Conservation (phyloP, 2,797 vertebrate genomes). For the Gymnodraco acuticeps region DNA sequence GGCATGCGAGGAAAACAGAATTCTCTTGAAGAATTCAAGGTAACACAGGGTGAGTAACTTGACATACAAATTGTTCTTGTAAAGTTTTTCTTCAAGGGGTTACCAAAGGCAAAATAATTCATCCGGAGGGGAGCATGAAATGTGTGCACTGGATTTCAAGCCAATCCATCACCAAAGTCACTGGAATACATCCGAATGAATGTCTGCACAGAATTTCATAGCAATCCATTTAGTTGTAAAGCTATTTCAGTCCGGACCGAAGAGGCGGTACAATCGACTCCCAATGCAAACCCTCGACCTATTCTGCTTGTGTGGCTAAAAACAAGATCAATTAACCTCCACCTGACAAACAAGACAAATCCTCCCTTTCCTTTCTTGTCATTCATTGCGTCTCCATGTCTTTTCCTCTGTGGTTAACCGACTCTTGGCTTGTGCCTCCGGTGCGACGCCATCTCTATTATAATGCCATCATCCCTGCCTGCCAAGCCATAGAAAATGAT, state of each 20-base stretch:
- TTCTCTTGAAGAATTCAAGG: no score
- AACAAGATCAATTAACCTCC: slow-evolving; percentile 36
- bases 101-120: not conserved
- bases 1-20: no score
- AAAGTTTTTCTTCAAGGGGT: not conserved
- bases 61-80: no score
- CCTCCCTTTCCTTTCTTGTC: slow-evolving; percentile 57
- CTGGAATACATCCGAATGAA: not conserved
- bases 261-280: not conserved
- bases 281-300: not conserved
- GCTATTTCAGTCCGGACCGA: slow-evolving; percentile 17
- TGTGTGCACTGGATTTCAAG: not conserved
- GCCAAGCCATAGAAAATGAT: slow-evolving; percentile 85
- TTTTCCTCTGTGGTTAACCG: slow-evolving; percentile 75
- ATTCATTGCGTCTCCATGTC: slow-evolving; percentile 53
- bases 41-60: no score
- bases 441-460: slow-evolving; percentile 78
- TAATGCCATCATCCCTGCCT: slow-evolving; percentile 77
- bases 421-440: slow-evolving; percentile 68
- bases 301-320: not conserved
- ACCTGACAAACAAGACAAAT: slow-evolving; percentile 64
- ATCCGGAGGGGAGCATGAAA: not conserved
- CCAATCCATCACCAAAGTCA: not conserved
- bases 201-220: not conserved
- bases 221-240: not conserved